Evolutionary conservation across 1,140 invertebrate genomes (phyloP).

Genomic region (Potamilus streckersoni): DNA sequence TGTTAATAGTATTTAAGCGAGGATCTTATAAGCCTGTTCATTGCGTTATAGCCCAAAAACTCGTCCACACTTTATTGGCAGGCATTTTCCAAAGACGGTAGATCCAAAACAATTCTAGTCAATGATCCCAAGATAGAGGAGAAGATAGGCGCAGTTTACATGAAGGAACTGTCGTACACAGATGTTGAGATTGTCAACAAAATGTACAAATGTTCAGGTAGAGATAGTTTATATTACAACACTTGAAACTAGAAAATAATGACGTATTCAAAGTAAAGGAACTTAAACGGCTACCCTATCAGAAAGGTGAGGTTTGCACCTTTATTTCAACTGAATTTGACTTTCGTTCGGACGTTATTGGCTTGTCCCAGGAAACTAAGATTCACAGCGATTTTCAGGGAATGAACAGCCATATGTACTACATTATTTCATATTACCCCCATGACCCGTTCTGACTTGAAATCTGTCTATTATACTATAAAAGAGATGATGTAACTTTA

Average conservation of each 20-base stretch:
- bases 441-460: too few species aligned
- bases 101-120: conserved; percentile 37
- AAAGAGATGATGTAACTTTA: too few species aligned
- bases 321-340: too few species aligned
- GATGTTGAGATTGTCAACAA: conserved; percentile 45
- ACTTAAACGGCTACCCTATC: too few species aligned
- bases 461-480: too few species aligned
- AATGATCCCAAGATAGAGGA: conserved; percentile 26
- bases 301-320: too few species aligned
- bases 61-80: conserved; percentile 1
- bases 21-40: background rate
- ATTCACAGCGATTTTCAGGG: too few species aligned
- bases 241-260: conserved; percentile 39
- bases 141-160: conserved; percentile 42
- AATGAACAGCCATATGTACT: too few species aligned
- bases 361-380: too few species aligned
- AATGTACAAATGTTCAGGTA: conserved; percentile 44
- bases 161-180: conserved; percentile 46
- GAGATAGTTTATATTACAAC: conserved; percentile 65
- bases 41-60: background rate
- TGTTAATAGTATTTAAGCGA: background rate
- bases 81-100: conserved; percentile 42
- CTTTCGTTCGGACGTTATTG: too few species aligned
- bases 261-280: too few species aligned
- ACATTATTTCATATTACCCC: too few species aligned